Base-by-base conservation (phyloP, 1,140 invertebrate genomes). In the Neotoxoptera formosana region DNA sequence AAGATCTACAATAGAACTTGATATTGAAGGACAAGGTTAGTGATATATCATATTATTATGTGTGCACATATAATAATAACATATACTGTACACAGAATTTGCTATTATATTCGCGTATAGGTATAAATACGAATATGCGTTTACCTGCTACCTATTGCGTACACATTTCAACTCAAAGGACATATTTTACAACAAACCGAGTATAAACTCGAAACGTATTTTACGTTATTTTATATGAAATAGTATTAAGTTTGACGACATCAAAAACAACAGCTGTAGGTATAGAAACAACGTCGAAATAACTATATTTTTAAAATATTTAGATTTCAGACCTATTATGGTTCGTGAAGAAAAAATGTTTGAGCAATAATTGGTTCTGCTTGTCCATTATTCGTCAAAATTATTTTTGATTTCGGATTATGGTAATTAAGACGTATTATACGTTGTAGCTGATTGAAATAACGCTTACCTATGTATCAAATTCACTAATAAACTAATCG, bases 1-100 rank as follows among this genome's bases (percentile, higher is more conserved):
- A 67, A 67, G 30, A 67, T 67, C 60, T 67, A n/a, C 30, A n/a
- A 67, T n/a, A 67, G 30, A n/a, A 67, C 60, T 67, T 67, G 60
- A 67, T 67, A 67, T 67, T 25, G 60, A 67, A 67, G 60, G 60
- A 67, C 60, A 67, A 67, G 60, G 60, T 67, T 67, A 67, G 60
- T 67, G 60, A 67, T 67, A 67, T 67, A 67, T 67, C 8, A 67
- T 67, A 60, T 41, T 41, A 41, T 60, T 60, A 67, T 67, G 60
- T 30, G 60, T 67, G 30, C 60, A n/a, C n/a, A n/a, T n/a, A n/a
- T 67, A 67, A 67, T n/a, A 41, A 41, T 41, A 41, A 41, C 41
- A 41, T 41, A 41, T 41, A 67, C 30, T 67, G 30, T 67, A 30
- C 30, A 67, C 11, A 30, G 60, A 67, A 67, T 67, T 67, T n/a